These are phyloP conservation scores for Cepaea hortensis DNA, from an alignment of 2,888 invertebrate genomes.

Conservation along the genomic window DNA sequence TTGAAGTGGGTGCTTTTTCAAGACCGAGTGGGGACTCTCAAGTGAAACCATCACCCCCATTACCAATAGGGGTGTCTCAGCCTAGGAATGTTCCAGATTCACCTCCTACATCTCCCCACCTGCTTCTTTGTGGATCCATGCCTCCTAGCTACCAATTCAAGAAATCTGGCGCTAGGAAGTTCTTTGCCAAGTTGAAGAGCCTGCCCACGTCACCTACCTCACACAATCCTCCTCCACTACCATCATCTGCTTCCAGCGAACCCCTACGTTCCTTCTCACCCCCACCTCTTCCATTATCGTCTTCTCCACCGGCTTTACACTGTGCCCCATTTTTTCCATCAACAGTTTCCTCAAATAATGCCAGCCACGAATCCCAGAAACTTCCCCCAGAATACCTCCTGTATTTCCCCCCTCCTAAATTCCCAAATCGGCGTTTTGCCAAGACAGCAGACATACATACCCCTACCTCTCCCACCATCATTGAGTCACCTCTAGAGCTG, in stretches of 20 bases:
- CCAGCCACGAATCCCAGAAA: not conserved
- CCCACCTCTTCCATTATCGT: conserved; percentile 2
- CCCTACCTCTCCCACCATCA: conserved; percentile 55
- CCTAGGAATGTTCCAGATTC: conserved; percentile 33
- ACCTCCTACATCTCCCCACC: conserved; percentile 43
- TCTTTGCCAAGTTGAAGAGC: conserved; percentile 64
- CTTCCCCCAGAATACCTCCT: conserved; percentile 38
- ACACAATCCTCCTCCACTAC: conserved; percentile 37
- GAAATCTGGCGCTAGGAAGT: conserved; percentile 65
- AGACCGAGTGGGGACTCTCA: conserved; percentile 55
- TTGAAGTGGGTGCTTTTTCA: conserved; percentile 80
- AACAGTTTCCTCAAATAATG: not conserved
- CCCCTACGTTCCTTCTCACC: conserved; percentile 16
- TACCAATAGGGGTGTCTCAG: not conserved
- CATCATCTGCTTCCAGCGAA: conserved; percentile 29
- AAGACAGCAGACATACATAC: conserved; percentile 48
- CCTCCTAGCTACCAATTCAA: conserved; percentile 53
- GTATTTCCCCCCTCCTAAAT: conserved; percentile 50
- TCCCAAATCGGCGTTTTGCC: conserved; percentile 44
- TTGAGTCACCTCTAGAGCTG: conserved; percentile 53
- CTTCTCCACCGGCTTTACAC: conserved; percentile 10
- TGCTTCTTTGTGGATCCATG: conserved; percentile 43
- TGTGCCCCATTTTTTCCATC: conserved; percentile 41
- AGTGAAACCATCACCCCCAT: not conserved
- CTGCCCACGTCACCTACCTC: conserved; percentile 54